Evolutionary conservation across 1,140 invertebrate species (phyloP).

Genomic region (Drosophila takahashii): DNA sequence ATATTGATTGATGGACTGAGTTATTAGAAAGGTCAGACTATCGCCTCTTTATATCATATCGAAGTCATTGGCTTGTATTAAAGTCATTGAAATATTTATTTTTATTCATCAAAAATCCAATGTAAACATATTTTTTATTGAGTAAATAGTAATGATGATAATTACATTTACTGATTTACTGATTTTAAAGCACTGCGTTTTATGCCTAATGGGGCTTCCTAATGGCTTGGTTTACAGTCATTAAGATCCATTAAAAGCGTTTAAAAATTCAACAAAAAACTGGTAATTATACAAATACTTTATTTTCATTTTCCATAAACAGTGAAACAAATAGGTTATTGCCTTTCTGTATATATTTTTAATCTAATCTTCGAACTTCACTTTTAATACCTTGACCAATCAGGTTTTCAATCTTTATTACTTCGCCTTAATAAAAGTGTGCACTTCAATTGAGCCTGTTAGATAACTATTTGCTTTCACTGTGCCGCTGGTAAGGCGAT

Average conservation of each 20-base stretch:
- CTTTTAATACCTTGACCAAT: background rate
- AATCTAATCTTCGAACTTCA: background rate
- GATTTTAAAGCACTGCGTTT: background rate
- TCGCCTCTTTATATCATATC: background rate
- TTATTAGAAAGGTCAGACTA: slow-evolving; percentile 37
- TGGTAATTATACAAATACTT: slow-evolving; percentile 5
- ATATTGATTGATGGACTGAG: slow-evolving; percentile 39
- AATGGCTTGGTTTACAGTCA: slow-evolving; percentile 1
- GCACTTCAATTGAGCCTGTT: slow-evolving; percentile 18
- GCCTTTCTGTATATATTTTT: background rate
- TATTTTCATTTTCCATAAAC: background rate
- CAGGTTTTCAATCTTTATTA: background rate
- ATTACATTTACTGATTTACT: background rate
- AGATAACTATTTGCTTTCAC: slow-evolving; percentile 45
- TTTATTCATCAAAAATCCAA: background rate
- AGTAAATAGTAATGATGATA: background rate
- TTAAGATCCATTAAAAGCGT: slow-evolving; percentile 4
- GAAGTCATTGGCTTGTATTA: slow-evolving; percentile 8
- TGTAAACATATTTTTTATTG: background rate
- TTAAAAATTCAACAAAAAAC: slow-evolving; percentile 14
- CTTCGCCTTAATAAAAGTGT: background rate
- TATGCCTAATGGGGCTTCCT: background rate
- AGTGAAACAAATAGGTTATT: background rate
- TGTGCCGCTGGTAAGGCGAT: slow-evolving; percentile 11
- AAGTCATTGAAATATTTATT: background rate